Evolutionary conservation across 2,888 invertebrate species (phyloP), one percentile per base, ranked within the genome.

Genomic region (Matsumyia berberina): DNA sequence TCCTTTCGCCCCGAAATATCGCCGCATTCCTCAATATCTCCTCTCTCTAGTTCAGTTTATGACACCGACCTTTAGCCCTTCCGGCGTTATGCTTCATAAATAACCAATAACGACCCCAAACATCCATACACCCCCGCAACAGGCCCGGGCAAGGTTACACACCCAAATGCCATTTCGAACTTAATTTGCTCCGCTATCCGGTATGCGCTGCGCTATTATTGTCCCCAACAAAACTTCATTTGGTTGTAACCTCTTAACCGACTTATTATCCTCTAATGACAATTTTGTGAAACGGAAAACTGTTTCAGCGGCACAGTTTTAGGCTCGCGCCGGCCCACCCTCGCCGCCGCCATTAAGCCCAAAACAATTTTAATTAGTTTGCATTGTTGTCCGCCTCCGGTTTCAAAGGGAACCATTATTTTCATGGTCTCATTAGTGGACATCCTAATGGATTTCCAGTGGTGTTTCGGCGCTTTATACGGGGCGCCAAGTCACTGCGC

Each of bases 291-390:
- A 67, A 55, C 62, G 39, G 67, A 73, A 78, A 73, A 78, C 70
- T 78, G 62, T 78, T 82, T 82, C 35, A 44, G 24, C 29, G 33
- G 62, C n/a, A 7, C 55, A 29, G 64, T 35, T 19, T 17, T 17
- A 9, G 5, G 2, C 7, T 11, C 2, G 31, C 37, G 37, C 12
- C 12, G 5, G 2, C 7, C 15, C 2, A 37, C 37, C 49, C 12
- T 12, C 7, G 12, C 17, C 51, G 37, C 5, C 19, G 8, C 17
- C 12, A 29, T n/a, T 29, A 2, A 2, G 17, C 29, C 66, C 82
- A 73, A 83, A 83, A 78, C 72, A 73, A 78, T 83, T 83, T 83
- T 83, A 83, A 83, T 83, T 83, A 83, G 82, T 83, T 83, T 83
- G 82, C 78, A 73, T 78, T 73, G 82, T 67, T 73, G 53, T 24